Evolutionary conservation across 1,140 invertebrate genomes (phyloP).

Genomic region (Sarcophaga bullata): DNA sequence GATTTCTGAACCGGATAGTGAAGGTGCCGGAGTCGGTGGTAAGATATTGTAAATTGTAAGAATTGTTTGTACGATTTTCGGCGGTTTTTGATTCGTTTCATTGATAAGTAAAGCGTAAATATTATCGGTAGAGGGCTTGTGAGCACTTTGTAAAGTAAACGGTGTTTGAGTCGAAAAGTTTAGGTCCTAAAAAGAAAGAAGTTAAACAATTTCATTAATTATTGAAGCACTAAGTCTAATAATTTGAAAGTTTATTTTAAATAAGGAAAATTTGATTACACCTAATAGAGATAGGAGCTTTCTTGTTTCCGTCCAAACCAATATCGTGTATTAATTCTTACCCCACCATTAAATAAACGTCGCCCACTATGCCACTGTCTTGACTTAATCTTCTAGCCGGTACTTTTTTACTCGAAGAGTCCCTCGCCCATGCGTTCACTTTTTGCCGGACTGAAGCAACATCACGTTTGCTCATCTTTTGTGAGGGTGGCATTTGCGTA

Average conservation of each 20-base stretch:
- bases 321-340: slow-evolving; percentile 46
- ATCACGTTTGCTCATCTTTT: slow-evolving; percentile 47
- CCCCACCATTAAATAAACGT: slow-evolving; percentile 55
- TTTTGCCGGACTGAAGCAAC: slow-evolving; percentile 62
- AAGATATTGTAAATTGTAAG: not conserved
- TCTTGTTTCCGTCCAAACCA: not conserved
- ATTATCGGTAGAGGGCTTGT: slow-evolving; percentile 42
- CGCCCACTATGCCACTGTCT: slow-evolving; percentile 61
- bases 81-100: slow-evolving; percentile 27
- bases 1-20: slow-evolving; percentile 28
- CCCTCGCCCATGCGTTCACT: slow-evolving; percentile 53
- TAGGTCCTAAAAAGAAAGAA: slow-evolving; percentile 18
- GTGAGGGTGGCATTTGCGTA: slow-evolving; percentile 52
- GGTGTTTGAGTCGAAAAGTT: slow-evolving; percentile 24
- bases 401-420: slow-evolving; percentile 44
- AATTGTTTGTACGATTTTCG: not conserved
- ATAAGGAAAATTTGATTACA: not conserved
- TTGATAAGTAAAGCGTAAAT: slow-evolving; percentile 42
- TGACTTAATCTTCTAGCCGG: slow-evolving; percentile 57
- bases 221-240: too few relatives aligned
- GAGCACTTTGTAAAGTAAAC: slow-evolving; percentile 29
- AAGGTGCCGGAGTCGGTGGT: slow-evolving; percentile 19
- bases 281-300: not conserved
- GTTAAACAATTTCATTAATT: not conserved
- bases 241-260: not conserved